phyloP scores from a whole-genome alignment of 1,140 invertebrate species.

The Pristionchus pacificus region DNA sequence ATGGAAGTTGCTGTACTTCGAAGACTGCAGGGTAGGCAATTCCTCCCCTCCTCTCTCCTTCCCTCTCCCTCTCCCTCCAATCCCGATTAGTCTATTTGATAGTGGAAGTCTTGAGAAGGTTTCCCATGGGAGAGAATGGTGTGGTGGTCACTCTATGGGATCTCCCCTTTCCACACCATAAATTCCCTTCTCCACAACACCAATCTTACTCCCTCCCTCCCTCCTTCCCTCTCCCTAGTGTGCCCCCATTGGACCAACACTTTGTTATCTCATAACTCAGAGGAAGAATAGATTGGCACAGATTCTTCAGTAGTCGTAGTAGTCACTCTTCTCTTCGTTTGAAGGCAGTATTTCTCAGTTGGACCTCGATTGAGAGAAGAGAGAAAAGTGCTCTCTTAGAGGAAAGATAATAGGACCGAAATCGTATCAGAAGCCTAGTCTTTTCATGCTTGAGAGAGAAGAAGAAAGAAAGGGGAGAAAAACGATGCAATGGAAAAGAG shows the following conservation, averaged over 20 bases:
- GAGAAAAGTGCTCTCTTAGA: background rate
- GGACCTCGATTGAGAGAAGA: conserved; percentile 1
- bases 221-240: background rate
- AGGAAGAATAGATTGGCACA: no score
- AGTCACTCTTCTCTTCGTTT: background rate
- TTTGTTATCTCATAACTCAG: no score
- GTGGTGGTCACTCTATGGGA: background rate
- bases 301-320: background rate
- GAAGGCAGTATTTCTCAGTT: background rate
- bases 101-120: background rate
- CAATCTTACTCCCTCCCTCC: conserved; percentile 2
- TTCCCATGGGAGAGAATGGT: background rate
- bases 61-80: background rate
- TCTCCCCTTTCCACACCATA: background rate
- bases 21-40: conserved; percentile 72
- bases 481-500: no score
- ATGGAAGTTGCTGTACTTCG: conserved; percentile 98
- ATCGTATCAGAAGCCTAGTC: no score
- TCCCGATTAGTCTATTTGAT: no score
- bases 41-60: conserved; percentile 1
- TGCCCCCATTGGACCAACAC: conserved; percentile 4
- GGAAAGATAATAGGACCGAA: no score
- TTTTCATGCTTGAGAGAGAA: no score
- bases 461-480: no score
- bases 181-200: background rate